Conservation (phyloP, 1,140 invertebrate species). For the Tetranychus urticae region DNA sequence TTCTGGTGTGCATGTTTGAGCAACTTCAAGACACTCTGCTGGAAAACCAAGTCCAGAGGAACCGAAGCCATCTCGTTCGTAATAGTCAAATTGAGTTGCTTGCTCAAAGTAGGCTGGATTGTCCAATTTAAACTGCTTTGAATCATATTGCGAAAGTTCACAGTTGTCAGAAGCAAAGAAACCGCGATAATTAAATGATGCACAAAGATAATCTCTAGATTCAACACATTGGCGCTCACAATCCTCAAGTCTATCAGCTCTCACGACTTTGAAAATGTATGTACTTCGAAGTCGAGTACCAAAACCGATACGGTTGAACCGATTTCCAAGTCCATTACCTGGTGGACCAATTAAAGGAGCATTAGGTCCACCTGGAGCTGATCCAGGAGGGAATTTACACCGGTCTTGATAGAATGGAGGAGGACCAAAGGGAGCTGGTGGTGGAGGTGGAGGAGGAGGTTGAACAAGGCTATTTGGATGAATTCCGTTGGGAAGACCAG, state of each 20-base stretch:
- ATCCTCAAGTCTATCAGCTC: slow-evolving; percentile 40
- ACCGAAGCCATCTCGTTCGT: slow-evolving; percentile 32
- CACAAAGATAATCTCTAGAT: slow-evolving; percentile 54
- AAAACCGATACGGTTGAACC: slow-evolving; percentile 30
- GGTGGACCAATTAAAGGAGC: neutral
- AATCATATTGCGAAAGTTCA: slow-evolving; percentile 61
- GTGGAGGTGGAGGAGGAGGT: neutral
- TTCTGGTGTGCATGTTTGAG: slow-evolving; percentile 68
- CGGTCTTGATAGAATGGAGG: neutral
- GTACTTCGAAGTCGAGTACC: slow-evolving; percentile 45
- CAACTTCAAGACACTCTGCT: slow-evolving; percentile 31
- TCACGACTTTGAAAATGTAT: slow-evolving; percentile 45
- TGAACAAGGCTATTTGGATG: neutral
- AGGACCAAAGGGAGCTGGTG: neutral
- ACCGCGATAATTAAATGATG: slow-evolving; percentile 42
- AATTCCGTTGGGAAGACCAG: neutral
- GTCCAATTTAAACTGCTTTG: slow-evolving; percentile 50
- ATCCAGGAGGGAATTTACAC: neutral
- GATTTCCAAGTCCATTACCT: neutral
- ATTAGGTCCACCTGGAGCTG: neutral
- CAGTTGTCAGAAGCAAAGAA: slow-evolving; percentile 40
- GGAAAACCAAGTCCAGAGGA: neutral
- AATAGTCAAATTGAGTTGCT: slow-evolving; percentile 59
- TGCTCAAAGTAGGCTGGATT: slow-evolving; percentile 60
- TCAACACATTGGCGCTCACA: slow-evolving; percentile 61